Evolutionary conservation across 2,797 vertebrate species (phyloP), one percentile per base, ranked within the genome.

Genomic region (Falco rusticolus): DNA sequence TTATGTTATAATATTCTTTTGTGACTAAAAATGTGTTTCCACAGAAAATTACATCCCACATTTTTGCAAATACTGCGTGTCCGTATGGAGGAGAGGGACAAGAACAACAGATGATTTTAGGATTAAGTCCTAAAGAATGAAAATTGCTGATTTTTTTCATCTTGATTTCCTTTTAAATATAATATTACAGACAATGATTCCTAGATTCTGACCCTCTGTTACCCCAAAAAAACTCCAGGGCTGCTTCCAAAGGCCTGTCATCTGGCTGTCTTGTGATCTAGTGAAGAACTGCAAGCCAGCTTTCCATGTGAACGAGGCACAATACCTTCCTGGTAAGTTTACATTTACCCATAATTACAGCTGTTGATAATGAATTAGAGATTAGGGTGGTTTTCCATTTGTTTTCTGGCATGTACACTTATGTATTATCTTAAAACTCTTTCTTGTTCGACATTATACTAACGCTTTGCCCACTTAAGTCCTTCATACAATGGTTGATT

Each of bases 241-340:
- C 10, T 64, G 29, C 33, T 94, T 79, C 41, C 69, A 18, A 4
- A 64, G 48, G 5, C 0, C 48, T 66, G 11, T 50, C 18, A 15
- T 22, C n/a, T 59, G 59, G 69, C 91, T 87, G 94, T 91, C 91
- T 34, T 41, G 88, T 90, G 93, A 60, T n/a, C 16, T 16, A 59
- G 14, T 2, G 20, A n/a, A 87, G 88, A 93, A 91, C 48, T 94
- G 89, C 84, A 75, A 51, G 7, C 15, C 33, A 19, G 34, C 21
- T 61, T 61, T 39, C 41, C 33, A 2, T 5, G 6, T 3, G 26
- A 50, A 68, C 7, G 8, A n/a, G 34, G n/a, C 28, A 72, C 41
- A 50, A 24, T 21, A 39, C 3, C 2, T 63, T 76, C 16, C 31
- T 4, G 10, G 0, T 63, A 69, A 37, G 25, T 76, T 74, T 75